Percentiles rank a stretch among this genome's conserved stretches.
Evolutionary conservation across 2,113 vertebrate species (phyloP).

Genomic region (Oriolus oriolus): DNA sequence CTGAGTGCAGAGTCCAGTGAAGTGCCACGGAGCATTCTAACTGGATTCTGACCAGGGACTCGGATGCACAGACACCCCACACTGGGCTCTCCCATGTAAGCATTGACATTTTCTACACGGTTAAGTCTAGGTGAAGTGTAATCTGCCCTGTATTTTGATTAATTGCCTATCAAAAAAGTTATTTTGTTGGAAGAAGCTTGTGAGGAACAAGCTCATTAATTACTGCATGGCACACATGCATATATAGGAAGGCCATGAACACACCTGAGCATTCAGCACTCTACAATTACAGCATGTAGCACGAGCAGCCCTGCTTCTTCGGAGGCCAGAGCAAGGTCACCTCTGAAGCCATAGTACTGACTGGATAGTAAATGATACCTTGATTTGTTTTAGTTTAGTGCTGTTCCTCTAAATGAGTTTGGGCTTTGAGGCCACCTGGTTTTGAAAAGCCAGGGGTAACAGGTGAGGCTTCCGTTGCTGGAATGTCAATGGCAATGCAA

Average conservation of each 20-base stretch:
- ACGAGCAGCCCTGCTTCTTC: not conserved
- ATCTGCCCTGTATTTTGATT: not conserved
- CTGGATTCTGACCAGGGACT: not conserved
- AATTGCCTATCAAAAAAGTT: not conserved
- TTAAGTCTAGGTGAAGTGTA: not conserved
- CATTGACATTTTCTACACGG: not conserved
- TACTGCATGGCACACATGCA: not conserved
- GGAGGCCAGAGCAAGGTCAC: not conserved
- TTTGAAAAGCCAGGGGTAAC: not conserved
- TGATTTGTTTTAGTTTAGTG: not conserved
- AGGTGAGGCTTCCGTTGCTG: not conserved
- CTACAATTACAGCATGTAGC: accelerated
- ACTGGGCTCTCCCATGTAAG: not conserved
- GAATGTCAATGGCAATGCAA: not conserved
- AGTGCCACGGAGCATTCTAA: not conserved
- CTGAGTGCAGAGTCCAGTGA: not conserved
- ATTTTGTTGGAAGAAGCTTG: not conserved
- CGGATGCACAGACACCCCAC: accelerated
- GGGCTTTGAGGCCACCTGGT: not conserved
- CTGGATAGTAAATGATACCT: not conserved
- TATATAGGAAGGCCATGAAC: not conserved
- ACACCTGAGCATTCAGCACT: not conserved
- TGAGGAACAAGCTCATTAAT: not conserved
- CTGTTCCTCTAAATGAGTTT: not conserved
- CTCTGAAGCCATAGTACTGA: not conserved